Evolutionary conservation across 1,140 invertebrate genomes (phyloP), one percentile per base, ranked within the genome.

Genomic region (Chlorops oryzae): DNA sequence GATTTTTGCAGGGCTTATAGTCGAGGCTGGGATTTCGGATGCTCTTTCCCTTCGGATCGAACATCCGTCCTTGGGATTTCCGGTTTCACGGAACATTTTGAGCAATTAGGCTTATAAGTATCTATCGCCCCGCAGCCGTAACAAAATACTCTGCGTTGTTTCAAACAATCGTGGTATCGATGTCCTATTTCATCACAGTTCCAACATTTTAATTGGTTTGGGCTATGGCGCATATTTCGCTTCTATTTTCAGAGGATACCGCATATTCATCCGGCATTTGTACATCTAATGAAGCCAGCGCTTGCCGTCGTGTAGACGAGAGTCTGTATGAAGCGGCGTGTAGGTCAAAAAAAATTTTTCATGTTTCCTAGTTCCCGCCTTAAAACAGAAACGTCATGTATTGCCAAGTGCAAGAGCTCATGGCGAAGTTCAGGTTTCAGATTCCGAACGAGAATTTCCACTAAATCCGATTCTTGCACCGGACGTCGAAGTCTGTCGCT

Each of bases 81-180:
- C 22, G 42, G n/a, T 17, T 15, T 24, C 18, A 5, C 24, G 2
- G 32, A 46, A 32, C 32, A 46, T 46, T 46, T 46, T 2, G 44
- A 1, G n/a, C 48, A 43, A 23, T 20, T 22, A 7, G 48, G 48
- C 24, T 41, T 50, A 43, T 50, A 50, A 3, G 27, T 40, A 43
- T 50, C 27, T 7, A 25, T 15, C 10, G 38, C 21, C 9, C 48
- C 48, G 10, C 46, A 53, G 6, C 51, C 47, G 17, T 53, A 43
- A 12, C 45, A 53, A 49, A 53, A 53, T 12, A 53, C 23, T 15
- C 35, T n/a, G n/a, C n/a, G n/a, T n/a, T n/a, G n/a, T n/a, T n/a
- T n/a, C n/a, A n/a, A n/a, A n/a, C n/a, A n/a, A n/a, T n/a, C n/a
- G n/a, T n/a, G n/a, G n/a, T n/a, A n/a, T n/a, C n/a, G 34, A 6